These are phyloP conservation scores for Pelusios castaneus DNA, from an alignment of 2,113 vertebrate species.

Conservation along the genomic window DNA sequence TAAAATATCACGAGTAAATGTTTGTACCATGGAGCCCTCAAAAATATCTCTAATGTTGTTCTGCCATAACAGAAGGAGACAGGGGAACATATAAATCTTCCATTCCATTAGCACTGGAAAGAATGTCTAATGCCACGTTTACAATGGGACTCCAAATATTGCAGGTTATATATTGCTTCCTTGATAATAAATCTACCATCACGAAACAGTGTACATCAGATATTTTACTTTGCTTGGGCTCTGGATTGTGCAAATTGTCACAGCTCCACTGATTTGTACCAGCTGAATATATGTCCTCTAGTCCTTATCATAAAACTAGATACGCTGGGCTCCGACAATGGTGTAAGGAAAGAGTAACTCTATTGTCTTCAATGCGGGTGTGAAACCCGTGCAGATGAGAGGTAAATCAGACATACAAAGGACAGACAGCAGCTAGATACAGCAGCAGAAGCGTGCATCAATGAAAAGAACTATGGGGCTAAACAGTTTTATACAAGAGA, in stretches of 20 bases:
- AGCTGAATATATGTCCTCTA: neutral
- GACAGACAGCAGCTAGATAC: neutral
- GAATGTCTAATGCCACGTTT: neutral
- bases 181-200: conserved; percentile 16
- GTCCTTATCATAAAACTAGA: neutral
- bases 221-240: neutral
- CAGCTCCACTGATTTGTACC: fast-evolving
- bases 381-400: neutral
- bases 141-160: neutral
- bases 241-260: neutral
- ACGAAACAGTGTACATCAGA: fast-evolving
- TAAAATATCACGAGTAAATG: neutral
- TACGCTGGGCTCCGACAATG: neutral
- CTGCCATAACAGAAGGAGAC: neutral
- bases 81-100: neutral
- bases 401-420: fast-evolving
- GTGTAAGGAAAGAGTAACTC: neutral
- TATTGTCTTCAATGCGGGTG: neutral
- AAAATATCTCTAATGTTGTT: neutral
- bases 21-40: neutral
- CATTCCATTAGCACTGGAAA: neutral
- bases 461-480: neutral
- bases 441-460: neutral
- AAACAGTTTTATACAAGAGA: neutral
- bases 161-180: neutral